Evolutionary conservation across 2,113 vertebrate species (phyloP).

Genomic region (Pterocles burchelli): DNA sequence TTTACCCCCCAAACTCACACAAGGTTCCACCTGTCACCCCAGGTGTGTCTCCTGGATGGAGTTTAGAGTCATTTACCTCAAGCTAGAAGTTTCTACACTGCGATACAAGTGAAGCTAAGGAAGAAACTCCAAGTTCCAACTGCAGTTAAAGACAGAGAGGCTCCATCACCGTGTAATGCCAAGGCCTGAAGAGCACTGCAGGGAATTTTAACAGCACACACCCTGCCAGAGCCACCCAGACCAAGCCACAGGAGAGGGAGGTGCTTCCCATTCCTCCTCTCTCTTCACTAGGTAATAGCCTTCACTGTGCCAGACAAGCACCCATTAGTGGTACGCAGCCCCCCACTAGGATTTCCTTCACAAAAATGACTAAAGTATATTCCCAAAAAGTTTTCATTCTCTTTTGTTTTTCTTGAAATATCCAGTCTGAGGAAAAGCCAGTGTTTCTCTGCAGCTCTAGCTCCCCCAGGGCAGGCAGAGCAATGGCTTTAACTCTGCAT

Average conservation of each 20-base stretch:
- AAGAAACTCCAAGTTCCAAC: neutral
- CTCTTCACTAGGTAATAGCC: neutral
- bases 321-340: fast-evolving
- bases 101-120: fast-evolving
- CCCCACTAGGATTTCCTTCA: neutral
- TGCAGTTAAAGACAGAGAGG: neutral
- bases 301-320: neutral
- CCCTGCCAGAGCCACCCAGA: neutral
- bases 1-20: neutral
- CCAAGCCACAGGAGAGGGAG: neutral
- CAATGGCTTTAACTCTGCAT: neutral
- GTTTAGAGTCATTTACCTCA: neutral
- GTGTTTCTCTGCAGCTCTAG: neutral
- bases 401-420: neutral
- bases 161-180: fast-evolving
- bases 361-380: neutral
- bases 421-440: neutral
- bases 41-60: neutral
- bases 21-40: neutral
- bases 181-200: neutral
- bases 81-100: neutral
- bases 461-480: neutral
- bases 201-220: neutral
- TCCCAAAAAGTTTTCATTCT: neutral
- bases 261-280: neutral